Evolutionary conservation across 2,113 vertebrate genomes (phyloP).

Genomic region (human): GRCh38 chr17:45019001-45019500

Average conservation of each 20-base stretch:
- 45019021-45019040: slow-evolving; percentile 72
- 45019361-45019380: background rate
- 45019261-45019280: slow-evolving; percentile 80
- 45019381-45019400: background rate
- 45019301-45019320: background rate
- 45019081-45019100: background rate
- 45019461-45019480: background rate
- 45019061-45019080: slow-evolving; percentile 56
- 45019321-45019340: slow-evolving; percentile 60
- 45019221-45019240: slow-evolving; percentile 81
- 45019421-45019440: background rate
- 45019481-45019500: background rate
- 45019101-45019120: background rate
- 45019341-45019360: background rate
- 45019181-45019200: slow-evolving; percentile 79
- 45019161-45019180: slow-evolving; percentile 62
- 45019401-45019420: slow-evolving; percentile 34
- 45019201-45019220: slow-evolving; percentile 84
- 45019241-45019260: slow-evolving; percentile 73
- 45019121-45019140: slow-evolving; percentile 46
- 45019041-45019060: slow-evolving; percentile 78
- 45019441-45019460: background rate
- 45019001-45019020: slow-evolving; percentile 70
- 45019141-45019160: slow-evolving; percentile 51
- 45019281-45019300: slow-evolving; percentile 42